A percentile compares a stretch with the other conserved stretches of the same genome.
Conservation (phyloP, 1,140 invertebrate genomes). For the Elymnias hypermnestra region DNA sequence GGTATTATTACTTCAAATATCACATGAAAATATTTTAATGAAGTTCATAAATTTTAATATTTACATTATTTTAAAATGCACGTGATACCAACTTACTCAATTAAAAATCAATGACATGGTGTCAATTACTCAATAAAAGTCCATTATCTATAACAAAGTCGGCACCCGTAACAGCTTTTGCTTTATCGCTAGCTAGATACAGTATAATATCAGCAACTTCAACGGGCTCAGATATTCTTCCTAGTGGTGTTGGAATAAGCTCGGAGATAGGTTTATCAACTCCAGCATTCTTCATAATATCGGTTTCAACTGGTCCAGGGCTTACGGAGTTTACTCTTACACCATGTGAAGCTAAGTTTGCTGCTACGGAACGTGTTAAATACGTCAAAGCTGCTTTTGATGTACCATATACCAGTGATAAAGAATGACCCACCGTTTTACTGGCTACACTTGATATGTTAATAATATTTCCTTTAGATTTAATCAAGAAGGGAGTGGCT, state of each 20-base stretch:
- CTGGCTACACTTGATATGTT: conserved; percentile 22
- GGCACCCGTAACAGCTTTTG: conserved; percentile 83
- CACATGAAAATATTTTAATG: too few relatives aligned
- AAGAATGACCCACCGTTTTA: background rate
- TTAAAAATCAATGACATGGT: too few relatives aligned
- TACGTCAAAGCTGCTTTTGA: conserved; percentile 13
- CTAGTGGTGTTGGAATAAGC: conserved; percentile 81
- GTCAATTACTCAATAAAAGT: conserved; percentile 5
- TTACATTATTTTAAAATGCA: too few relatives aligned
- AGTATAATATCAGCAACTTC: conserved; percentile 85
- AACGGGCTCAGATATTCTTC: conserved; percentile 78
- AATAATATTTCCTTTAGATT: conserved; percentile 25
- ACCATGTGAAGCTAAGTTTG: conserved; percentile 4
- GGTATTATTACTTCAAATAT: too few relatives aligned
- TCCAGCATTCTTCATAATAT: background rate
- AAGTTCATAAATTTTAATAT: too few relatives aligned
- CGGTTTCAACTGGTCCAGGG: conserved; percentile 2
- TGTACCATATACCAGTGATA: background rate
- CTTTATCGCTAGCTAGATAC: conserved; percentile 83
- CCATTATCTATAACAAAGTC: conserved; percentile 25
- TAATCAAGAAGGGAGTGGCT: conserved; percentile 12
- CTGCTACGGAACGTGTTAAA: conserved; percentile 4
- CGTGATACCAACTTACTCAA: too few relatives aligned
- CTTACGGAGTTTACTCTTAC: conserved; percentile 5
- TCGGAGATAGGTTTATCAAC: conserved; percentile 22